Percentiles rank a stretch among this genome's conserved stretches.
Conservation (phyloP, 2,797 vertebrate species). For the Ctenopoma kingsleyae region DNA sequence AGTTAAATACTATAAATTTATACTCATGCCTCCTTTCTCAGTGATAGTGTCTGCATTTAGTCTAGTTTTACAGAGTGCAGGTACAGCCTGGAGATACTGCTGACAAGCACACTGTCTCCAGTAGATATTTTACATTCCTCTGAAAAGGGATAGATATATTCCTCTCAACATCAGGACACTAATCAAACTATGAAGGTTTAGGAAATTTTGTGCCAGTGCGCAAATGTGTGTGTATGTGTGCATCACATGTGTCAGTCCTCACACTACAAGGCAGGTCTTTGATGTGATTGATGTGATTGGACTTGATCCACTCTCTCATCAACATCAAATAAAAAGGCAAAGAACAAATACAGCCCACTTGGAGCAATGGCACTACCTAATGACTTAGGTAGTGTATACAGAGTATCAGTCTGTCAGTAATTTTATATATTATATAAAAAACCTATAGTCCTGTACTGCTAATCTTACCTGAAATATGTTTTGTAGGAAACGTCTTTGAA, state of each 20-base stretch:
- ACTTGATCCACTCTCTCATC: conserved; percentile 75
- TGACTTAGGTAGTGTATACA: conserved; percentile 41
- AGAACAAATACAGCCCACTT: conserved; percentile 53
- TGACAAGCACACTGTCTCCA: conserved; percentile 47
- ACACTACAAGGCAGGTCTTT: conserved; percentile 65
- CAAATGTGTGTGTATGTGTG: conserved; percentile 18
- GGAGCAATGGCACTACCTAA: conserved; percentile 25
- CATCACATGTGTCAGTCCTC: conserved; percentile 45
- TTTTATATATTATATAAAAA: conserved; percentile 12
- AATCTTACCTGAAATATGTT: conserved; percentile 11
- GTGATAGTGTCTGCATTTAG: conserved; percentile 31
- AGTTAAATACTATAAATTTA: conserved; percentile 45
- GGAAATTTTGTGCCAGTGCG: conserved; percentile 20
- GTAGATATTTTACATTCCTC: conserved; percentile 62
- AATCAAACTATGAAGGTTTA: conserved; percentile 66
- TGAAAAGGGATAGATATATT: conserved; percentile 56
- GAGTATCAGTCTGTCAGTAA: conserved; percentile 3
- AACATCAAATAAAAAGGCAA: conserved; percentile 71
- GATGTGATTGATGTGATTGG: conserved; percentile 72
- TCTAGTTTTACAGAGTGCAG: not conserved
- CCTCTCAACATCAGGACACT: conserved; percentile 60
- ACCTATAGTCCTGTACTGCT: not conserved
- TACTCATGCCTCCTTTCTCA: conserved; percentile 30
- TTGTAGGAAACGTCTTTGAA: conserved; percentile 2
- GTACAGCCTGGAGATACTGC: conserved; percentile 41